These are phyloP conservation scores for Stichodactyla mertensii DNA, from an alignment of 64 coral and sea anemone genomes.

Conservation along the genomic window DNA sequence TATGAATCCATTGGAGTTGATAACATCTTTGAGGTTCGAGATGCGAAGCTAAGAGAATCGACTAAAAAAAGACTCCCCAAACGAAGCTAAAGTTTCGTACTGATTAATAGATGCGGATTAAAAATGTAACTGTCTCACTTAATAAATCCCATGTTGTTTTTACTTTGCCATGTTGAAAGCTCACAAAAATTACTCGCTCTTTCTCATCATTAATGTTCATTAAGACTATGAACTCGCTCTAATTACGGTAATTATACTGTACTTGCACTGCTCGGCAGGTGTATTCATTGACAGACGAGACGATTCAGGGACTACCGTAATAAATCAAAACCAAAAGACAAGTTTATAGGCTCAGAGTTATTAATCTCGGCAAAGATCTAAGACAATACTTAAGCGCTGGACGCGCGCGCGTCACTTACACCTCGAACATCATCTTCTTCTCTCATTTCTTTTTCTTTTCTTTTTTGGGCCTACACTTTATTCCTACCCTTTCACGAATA, in stretches of 20 bases:
- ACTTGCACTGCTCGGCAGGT: conserved; percentile 53
- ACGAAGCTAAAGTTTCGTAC: conserved; percentile 7
- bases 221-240: conserved; percentile 67
- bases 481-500: too few species aligned
- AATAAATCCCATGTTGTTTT: conserved; percentile 11
- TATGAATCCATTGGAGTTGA: neutral
- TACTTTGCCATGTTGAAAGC: conserved; percentile 35
- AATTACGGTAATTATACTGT: conserved; percentile 89
- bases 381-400: conserved; percentile 45
- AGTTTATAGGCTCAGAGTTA: conserved; percentile 17
- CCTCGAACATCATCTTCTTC: too few species aligned
- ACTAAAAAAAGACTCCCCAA: neutral
- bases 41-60: neutral
- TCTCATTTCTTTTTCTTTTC: neutral
- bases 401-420: conserved; percentile 3
- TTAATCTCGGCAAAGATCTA: conserved; percentile 52
- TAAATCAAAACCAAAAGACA: conserved; percentile 36
- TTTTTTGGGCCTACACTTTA: neutral
- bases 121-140: neutral
- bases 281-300: conserved; percentile 58
- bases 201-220: conserved; percentile 96
- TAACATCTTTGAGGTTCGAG: neutral
- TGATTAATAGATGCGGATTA: conserved; percentile 33
- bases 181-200: conserved; percentile 59
- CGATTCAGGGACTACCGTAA: conserved; percentile 23